Evolutionary conservation across 2,888 invertebrate genomes (phyloP), one percentile per base, ranked within the genome.

Genomic region (Cerastis leucographa): DNA sequence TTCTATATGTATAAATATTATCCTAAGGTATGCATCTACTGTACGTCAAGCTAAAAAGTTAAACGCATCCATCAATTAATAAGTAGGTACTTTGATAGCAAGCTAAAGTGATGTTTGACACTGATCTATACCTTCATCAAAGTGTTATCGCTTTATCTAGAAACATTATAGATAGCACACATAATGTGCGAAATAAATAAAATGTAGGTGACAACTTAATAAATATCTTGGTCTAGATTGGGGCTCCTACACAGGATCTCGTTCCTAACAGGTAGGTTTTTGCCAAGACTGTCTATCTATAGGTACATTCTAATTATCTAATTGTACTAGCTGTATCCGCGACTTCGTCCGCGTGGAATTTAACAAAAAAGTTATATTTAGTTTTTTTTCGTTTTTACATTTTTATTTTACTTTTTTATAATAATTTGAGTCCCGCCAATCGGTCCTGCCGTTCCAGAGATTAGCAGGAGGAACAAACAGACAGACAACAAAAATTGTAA

Each of bases 91-190:
- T 56, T 61, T 51, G 8, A 22, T 67, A 40, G 19, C 46, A 29
- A 62, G 14, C 35, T 72, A 85, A 78, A 82, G 61, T 82, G 64
- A 61, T 56, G 64, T 71, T 75, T 78, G 86, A 77, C 83, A 78
- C 78, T 84, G 82, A 77, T 82, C 64, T 74, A 70, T 44, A 71
- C 51, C 71, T 69, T 68, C 54, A 68, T 59, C 54, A 56, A 74
- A 49, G 44, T 79, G 59, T 64, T 80, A 69, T 81, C 71, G 46
- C 66, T 54, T 77, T 76, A 78, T 84, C 74, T 79, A 83, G 68
- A 85, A 61, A 71, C 29, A 71, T 56, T 74, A 73, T 56, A 68
- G 83, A 74, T 76, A 78, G 51, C 49, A 29, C 22, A 62, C 8
- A 69, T 68, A 65, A 49, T 67, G 71, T 66, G 62, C 69, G 17